Base-by-base conservation (phyloP, 2,113 vertebrate species). In the Equus quagga region DNA sequence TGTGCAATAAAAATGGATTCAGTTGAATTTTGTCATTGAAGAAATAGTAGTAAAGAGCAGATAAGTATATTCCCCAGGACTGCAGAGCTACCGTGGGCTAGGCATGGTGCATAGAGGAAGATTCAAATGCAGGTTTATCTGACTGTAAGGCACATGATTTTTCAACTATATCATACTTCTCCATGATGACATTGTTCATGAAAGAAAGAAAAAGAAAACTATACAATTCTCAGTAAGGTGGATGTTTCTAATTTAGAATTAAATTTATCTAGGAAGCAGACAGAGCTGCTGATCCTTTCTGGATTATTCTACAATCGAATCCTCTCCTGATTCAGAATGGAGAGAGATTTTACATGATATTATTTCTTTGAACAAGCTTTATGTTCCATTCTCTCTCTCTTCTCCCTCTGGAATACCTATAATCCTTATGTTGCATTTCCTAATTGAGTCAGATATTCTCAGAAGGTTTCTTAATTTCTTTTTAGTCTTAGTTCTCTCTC, bases 341-440 rank as follows among this genome's bases (percentile, higher is more conserved):
- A 91, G 23, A 97, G 46, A 81, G 62, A 86, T 92, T 95, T 89
- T 83, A 33, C 36, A 41, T 41, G 36, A 41, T 41, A 41, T 41
- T 41, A 41, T 41, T 41, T 41, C 36, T 41, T 41, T 41, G 36
- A 41, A 41, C 36, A 41, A 41, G 36, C 36, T 41, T 41, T 41
- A 41, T 41, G 36, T 41, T 41, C 36, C 36, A 41, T 41, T 41
- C 36, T 41, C 36, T 41, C 36, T 41, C 36, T 41, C 36, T 41
- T 41, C 36, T 41, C 2, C 36, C 36, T 41, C 36, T 41, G 36
- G 36, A 41, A 41, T 41, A 41, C 36, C 36, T 41, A 41, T 41
- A 41, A 41, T 41, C 36, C 36, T 41, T 41, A 41, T 41, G 36
- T 41, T 41, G 36, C 36, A 41, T 41, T 41, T 41, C 36, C 36